Evolutionary conservation across 1,140 invertebrate species (phyloP).

Genomic region (Pogonomyrmex californicus): DNA sequence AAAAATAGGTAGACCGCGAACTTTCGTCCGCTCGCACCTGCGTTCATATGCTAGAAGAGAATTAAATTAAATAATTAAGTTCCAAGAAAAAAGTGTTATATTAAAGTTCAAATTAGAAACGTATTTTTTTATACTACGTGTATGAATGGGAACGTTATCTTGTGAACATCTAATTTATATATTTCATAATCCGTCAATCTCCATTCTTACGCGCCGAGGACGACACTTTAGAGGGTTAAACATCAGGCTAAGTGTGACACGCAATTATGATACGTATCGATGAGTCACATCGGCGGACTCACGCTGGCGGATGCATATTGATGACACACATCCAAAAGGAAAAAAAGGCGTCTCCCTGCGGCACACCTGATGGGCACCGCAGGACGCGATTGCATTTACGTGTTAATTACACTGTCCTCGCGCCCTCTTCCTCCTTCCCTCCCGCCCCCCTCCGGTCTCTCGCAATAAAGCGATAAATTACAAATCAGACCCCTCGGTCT

Average conservation of each 20-base stretch:
- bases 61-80: not conserved
- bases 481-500: slow-evolving; percentile 57
- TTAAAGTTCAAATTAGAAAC: not conserved
- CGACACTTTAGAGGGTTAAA: slow-evolving; percentile 6
- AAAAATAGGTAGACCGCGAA: not conserved
- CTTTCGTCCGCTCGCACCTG: not conserved
- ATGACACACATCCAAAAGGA: not conserved
- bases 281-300: slow-evolving; percentile 2
- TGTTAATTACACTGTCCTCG: slow-evolving; percentile 66
- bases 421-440: not conserved
- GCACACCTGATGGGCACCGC: slow-evolving; percentile 28
- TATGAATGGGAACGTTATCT: not conserved
- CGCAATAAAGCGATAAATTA: slow-evolving; percentile 74
- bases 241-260: slow-evolving; percentile 10
- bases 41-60: not conserved
- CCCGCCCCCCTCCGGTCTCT: not conserved
- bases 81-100: not conserved
- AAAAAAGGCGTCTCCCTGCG: not conserved
- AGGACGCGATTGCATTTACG: slow-evolving; percentile 55
- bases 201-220: not conserved
- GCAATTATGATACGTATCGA: slow-evolving; percentile 43
- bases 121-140: not conserved
- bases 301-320: not conserved
- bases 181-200: not conserved
- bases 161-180: not conserved